Conservation (phyloP, 2,797 vertebrate species). For the Tenualosa ilisha region DNA sequence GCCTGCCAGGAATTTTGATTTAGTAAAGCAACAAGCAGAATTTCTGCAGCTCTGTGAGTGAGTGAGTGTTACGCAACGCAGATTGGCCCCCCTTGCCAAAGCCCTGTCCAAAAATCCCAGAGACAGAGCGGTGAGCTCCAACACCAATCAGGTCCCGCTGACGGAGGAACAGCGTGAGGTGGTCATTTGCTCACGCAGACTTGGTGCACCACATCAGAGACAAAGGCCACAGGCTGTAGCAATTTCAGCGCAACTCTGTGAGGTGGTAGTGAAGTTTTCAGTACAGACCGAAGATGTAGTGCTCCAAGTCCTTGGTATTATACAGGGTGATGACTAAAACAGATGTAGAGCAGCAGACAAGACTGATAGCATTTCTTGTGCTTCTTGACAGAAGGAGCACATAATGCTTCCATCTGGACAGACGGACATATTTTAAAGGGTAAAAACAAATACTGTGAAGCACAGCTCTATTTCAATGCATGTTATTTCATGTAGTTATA, state of each 20-base stretch:
- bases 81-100: neutral
- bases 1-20: neutral
- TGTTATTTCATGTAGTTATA: neutral
- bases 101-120: neutral
- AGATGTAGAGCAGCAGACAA: neutral
- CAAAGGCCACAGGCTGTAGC: neutral
- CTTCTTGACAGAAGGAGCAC: neutral
- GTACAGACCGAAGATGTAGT: neutral
- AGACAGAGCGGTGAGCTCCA: neutral
- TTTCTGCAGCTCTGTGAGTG: neutral
- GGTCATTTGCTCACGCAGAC: neutral
- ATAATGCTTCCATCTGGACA: neutral
- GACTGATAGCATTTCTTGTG: slow-evolving; percentile 17
- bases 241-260: neutral
- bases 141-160: neutral
- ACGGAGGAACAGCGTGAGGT: neutral
- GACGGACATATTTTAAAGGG: neutral
- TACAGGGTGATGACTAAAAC: neutral
- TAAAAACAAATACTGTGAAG: neutral
- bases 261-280: slow-evolving; percentile 1
- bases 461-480: neutral
- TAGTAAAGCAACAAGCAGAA: neutral
- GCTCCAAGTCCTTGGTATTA: neutral
- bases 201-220: neutral
- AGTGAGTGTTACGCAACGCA: neutral